Percentiles rank a stretch among this genome's conserved stretches.
Conservation (phyloP, 2,888 invertebrate genomes). For the Philaethria dido region DNA sequence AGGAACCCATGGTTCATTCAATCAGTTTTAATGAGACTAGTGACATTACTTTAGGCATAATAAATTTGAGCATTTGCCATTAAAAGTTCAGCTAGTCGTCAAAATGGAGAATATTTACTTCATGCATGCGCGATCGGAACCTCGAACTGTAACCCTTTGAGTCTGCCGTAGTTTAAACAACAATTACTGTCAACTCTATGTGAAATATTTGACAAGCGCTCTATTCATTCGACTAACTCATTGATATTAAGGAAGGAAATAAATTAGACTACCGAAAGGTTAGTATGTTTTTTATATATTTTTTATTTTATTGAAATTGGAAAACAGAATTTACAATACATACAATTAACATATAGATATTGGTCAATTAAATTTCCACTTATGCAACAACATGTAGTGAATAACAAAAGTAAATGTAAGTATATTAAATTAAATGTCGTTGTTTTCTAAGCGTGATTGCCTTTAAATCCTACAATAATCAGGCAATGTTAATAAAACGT, state of each 20-base stretch:
- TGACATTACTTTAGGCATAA: slow-evolving; percentile 10
- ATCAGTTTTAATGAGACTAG: slow-evolving; percentile 17
- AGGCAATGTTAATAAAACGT: background rate
- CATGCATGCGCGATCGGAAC: slow-evolving; percentile 47
- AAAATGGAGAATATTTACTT: slow-evolving; percentile 41
- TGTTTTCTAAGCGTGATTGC: too few species aligned
- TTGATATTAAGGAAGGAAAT: slow-evolving; percentile 5
- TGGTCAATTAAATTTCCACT: too few species aligned
- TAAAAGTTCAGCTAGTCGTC: slow-evolving; percentile 5
- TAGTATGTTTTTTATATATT: too few species aligned
- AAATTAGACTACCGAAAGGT: background rate
- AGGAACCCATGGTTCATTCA: background rate
- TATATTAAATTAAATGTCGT: too few species aligned
- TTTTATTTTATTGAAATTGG: background rate
- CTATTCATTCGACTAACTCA: slow-evolving; percentile 11
- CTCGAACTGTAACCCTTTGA: slow-evolving; percentile 50
- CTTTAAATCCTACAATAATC: background rate
- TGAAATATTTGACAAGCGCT: slow-evolving; percentile 21
- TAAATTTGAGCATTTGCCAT: slow-evolving; percentile 1
- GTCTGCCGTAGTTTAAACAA: slow-evolving; percentile 36
- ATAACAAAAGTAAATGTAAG: too few species aligned
- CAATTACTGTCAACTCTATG: slow-evolving; percentile 35
- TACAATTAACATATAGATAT: too few species aligned
- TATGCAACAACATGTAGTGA: too few species aligned
- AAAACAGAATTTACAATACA: too few species aligned